Evolutionary conservation across 1,140 invertebrate species (phyloP), one percentile per base, ranked within the genome.

Genomic region (Drosophila insularis): DNA sequence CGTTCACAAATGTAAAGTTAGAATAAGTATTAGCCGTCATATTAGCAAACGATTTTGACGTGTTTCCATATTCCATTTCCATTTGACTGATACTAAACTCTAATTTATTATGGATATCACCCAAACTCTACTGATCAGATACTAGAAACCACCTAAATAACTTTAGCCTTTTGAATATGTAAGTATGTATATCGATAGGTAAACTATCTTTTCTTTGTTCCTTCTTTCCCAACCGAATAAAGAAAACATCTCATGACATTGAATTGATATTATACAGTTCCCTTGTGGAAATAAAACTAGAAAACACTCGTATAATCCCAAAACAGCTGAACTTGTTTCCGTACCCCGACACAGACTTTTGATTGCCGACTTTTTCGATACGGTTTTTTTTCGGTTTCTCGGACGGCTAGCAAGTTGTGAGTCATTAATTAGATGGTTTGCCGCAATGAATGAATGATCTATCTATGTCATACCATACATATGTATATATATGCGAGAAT

Each of bases 371-470:
- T 31, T 54, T 55, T 55, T 55, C 2, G 23, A 27, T 31, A 13
- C 10, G 21, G 3, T 4, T 17, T 50, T 59, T 46, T 7, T 17
- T n/a, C n/a, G n/a, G n/a, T n/a, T n/a, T 46, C 17, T 46, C 6
- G 8, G 19, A 17, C 50, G 10, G 35, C 37, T 35, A 5, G 13
- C 50, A 63, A 56, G 23, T 14, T 7, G 35, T 70, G 66, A 76
- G 37, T 76, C 73, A 77, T 64, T 73, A 70, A 76, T 76, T 70
- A 76, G 73, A 70, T 63, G 14, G 43, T 14, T 17, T 17, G 23
- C 35, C 58, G 21, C 43, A 4, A 50, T 19, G 17, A 50, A 10
- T 50, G 43, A 50, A 50, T 50, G 43, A 50, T 50, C 43, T 50
- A 50, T 50, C 43, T 50, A 50, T 46, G 43, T 7, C 43, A 46